These are phyloP conservation scores for Charadrius vociferus DNA, from an alignment of 2,113 vertebrate genomes.

Conservation along the genomic window DNA sequence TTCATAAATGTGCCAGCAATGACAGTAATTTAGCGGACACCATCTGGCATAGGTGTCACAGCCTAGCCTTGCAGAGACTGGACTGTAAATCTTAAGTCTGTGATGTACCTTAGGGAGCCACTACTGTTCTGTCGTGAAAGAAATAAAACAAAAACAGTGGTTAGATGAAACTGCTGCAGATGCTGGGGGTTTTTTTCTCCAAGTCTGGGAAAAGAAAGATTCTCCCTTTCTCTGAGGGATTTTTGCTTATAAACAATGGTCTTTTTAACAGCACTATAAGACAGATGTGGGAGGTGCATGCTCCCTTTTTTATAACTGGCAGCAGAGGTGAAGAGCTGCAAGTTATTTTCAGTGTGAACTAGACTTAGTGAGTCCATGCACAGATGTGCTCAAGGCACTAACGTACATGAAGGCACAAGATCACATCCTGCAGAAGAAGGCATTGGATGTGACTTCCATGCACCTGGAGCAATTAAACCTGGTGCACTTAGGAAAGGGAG, in stretches of 20 bases:
- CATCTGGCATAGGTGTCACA: background rate
- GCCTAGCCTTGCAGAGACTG: background rate
- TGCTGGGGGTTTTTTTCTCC: background rate
- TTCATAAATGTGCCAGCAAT: background rate
- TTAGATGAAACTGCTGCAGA: background rate
- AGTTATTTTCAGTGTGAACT: background rate
- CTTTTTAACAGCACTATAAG: background rate
- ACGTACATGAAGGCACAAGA: background rate
- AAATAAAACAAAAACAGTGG: background rate
- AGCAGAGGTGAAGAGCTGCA: background rate
- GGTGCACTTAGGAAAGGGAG: background rate
- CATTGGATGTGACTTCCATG: background rate
- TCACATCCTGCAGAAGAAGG: background rate
- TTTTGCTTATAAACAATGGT: background rate
- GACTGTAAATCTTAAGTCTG: background rate
- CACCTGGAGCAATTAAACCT: background rate
- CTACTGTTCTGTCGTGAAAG: background rate
- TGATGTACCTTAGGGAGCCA: background rate
- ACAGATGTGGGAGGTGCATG: background rate
- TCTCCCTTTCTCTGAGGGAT: background rate
- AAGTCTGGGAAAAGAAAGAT: background rate
- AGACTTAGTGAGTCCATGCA: background rate
- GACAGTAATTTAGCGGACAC: slow-evolving; percentile 1
- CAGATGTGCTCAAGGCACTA: background rate
- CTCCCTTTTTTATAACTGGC: background rate